These are phyloP conservation scores for Tineola bisselliella DNA, from an alignment of 2,888 invertebrate species.

Conservation along the genomic window DNA sequence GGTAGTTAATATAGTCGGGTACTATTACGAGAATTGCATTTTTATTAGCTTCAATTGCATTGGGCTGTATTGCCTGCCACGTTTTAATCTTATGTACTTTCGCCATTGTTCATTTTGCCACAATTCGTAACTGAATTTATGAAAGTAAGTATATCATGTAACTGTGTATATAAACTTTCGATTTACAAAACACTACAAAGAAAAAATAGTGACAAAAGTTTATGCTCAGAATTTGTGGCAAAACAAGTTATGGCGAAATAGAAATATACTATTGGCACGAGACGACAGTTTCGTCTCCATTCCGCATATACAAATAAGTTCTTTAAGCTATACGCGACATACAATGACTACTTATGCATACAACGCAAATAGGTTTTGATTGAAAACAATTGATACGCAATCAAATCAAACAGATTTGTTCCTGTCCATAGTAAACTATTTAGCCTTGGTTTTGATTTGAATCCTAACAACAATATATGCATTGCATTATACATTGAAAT, in stretches of 20 bases:
- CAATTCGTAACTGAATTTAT: no score
- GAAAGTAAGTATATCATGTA: no score
- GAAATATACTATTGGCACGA: constrained; percentile 7
- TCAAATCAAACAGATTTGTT: neutral
- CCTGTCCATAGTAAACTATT: neutral
- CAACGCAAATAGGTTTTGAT: neutral
- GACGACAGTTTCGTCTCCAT: constrained; percentile 4
- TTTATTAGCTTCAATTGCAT: constrained; percentile 49
- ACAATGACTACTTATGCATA: neutral
- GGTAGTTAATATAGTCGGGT: constrained; percentile 42
- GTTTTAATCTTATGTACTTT: neutral
- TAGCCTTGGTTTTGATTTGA: no score
- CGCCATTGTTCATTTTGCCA: neutral
- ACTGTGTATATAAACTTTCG: no score
- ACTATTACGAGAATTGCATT: constrained; percentile 50
- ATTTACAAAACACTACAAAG: no score
- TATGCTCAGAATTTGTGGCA: neutral
- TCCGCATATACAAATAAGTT: constrained; percentile 11
- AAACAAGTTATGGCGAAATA: neutral
- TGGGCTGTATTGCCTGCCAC: constrained; percentile 22
- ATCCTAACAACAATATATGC: no score
- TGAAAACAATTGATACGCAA: constrained; percentile 5
- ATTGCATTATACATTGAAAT: no score
- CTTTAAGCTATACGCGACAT: neutral
- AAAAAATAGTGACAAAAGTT: no score